Conservation (phyloP, 2,888 invertebrate genomes). For the Cheilosia scutellata region DNA sequence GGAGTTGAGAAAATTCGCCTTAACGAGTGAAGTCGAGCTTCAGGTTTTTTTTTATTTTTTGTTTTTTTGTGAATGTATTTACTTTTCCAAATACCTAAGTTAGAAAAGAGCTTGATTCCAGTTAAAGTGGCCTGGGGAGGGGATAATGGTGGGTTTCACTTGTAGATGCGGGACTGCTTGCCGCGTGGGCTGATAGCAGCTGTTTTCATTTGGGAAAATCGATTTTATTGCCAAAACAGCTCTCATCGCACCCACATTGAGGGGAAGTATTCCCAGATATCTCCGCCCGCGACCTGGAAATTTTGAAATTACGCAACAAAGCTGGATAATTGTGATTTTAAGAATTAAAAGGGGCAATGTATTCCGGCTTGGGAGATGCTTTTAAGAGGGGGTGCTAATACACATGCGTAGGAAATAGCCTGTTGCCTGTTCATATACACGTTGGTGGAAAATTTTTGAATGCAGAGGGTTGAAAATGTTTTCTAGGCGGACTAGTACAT, state of each 20-base stretch:
- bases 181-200: slow-evolving; percentile 69
- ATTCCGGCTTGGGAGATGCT: slow-evolving; percentile 60
- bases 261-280: slow-evolving; percentile 12
- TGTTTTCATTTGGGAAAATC: slow-evolving; percentile 66
- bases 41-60: background rate
- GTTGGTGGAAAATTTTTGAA: slow-evolving; percentile 44
- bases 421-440: slow-evolving; percentile 61
- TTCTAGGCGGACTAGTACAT: slow-evolving; percentile 16
- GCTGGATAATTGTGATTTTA: slow-evolving; percentile 26
- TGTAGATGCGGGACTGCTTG: slow-evolving; percentile 63
- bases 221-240: slow-evolving; percentile 37
- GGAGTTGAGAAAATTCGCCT: slow-evolving; percentile 47
- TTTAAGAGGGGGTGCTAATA: slow-evolving; percentile 13
- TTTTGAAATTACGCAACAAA: slow-evolving; percentile 56
- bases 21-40: slow-evolving; percentile 44
- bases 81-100: slow-evolving; percentile 33
- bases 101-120: slow-evolving; percentile 26
- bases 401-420: slow-evolving; percentile 65
- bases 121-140: slow-evolving; percentile 38
- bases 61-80: background rate
- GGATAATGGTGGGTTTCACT: slow-evolving; percentile 52
- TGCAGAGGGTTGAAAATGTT: slow-evolving; percentile 32
- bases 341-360: slow-evolving; percentile 57
- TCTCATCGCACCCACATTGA: slow-evolving; percentile 9
- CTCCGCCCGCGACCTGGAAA: slow-evolving; percentile 50